Evolutionary conservation across 2,113 vertebrate genomes (phyloP).

Genomic region (Gasterosteus aculeatus): DNA sequence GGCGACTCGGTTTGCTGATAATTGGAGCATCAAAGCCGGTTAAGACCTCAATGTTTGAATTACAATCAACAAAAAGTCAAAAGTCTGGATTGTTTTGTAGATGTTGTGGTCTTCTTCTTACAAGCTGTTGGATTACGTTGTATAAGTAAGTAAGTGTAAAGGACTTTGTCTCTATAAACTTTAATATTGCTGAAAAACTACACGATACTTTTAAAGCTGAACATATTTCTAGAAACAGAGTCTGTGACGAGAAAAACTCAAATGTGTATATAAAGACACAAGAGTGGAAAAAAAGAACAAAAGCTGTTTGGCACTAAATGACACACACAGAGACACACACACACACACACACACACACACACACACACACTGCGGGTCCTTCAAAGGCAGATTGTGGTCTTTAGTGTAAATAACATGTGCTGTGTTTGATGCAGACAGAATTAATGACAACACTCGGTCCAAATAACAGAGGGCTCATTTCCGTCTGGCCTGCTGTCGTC

Average conservation of each 20-base stretch:
- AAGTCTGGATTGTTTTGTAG: slow-evolving; percentile 54
- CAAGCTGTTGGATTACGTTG: slow-evolving; percentile 55
- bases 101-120: slow-evolving; percentile 48
- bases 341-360: neutral
- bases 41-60: slow-evolving; percentile 22
- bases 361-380: slow-evolving; percentile 42
- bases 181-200: no score
- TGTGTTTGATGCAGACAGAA: slow-evolving; percentile 79
- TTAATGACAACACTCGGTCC: slow-evolving; percentile 82
- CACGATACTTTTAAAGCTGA: no score
- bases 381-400: slow-evolving; percentile 81
- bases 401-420: slow-evolving; percentile 83
- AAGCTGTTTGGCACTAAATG: slow-evolving; percentile 34
- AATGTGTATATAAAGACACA: no score
- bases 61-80: slow-evolving; percentile 51
- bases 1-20: slow-evolving; percentile 49
- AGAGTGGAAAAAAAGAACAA: slow-evolving; percentile 61
- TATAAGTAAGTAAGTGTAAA: no score
- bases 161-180: no score
- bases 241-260: no score
- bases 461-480: slow-evolving; percentile 80
- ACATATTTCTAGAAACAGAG: no score
- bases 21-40: slow-evolving; percentile 54
- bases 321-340: slow-evolving; percentile 37
- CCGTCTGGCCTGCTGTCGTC: slow-evolving; percentile 63